Conservation (phyloP, 2,888 invertebrate species). For the Cosmia pyralina region DNA sequence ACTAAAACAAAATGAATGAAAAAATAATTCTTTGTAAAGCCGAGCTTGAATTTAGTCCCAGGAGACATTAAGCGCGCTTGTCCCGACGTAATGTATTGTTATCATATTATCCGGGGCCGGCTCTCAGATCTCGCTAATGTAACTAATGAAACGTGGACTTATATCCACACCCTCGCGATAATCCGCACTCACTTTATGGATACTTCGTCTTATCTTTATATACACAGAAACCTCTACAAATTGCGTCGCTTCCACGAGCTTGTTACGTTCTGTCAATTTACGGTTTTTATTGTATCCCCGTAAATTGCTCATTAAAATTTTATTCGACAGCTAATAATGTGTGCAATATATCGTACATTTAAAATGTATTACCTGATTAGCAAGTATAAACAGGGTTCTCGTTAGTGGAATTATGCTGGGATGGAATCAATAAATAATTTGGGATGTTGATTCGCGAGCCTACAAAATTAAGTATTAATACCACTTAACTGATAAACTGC, state of each 20-base stretch:
- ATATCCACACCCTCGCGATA: constrained; percentile 71
- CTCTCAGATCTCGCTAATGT: constrained; percentile 72
- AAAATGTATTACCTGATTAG: constrained; percentile 66
- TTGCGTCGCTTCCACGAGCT: constrained; percentile 35
- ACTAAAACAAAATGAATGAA: constrained; percentile 60
- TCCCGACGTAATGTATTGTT: constrained; percentile 77
- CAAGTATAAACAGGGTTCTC: constrained; percentile 67
- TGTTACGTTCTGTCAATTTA: constrained; percentile 46
- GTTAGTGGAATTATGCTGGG: constrained; percentile 58
- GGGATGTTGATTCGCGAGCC: constrained; percentile 47
- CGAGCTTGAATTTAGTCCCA: constrained; percentile 63
- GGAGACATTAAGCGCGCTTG: constrained; percentile 70
- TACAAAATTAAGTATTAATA: constrained; percentile 60
- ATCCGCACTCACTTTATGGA: constrained; percentile 67
- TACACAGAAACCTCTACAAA: constrained; percentile 59
- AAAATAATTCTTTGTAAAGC: constrained; percentile 65
- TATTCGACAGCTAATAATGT: constrained; percentile 55
- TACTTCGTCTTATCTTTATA: constrained; percentile 71
- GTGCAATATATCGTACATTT: constrained; percentile 56
- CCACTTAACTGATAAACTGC: constrained; percentile 52
- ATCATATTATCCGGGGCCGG: constrained; percentile 73
- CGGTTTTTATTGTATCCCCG: constrained; percentile 43
- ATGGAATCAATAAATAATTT: constrained; percentile 61
- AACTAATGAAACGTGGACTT: constrained; percentile 78
- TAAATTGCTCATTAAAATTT: constrained; percentile 54